A percentile compares a stretch with the other conserved stretches of the same genome.
Conservation (phyloP, 2,113 vertebrate genomes). For the Caloenas nicobarica region DNA sequence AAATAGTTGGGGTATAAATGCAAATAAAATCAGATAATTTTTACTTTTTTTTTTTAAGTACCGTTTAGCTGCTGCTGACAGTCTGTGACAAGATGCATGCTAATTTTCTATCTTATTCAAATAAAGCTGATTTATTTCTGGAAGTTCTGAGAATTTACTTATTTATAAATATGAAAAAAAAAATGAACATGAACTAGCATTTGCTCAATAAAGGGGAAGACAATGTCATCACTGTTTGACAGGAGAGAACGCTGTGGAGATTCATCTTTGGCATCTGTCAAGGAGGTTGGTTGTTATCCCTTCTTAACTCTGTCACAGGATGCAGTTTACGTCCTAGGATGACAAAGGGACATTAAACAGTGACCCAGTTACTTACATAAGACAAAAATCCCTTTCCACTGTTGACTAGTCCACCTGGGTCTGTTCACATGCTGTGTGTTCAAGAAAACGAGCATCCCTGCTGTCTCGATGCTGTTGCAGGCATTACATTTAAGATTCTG, state of each 20-base stretch:
- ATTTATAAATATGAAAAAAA: neutral
- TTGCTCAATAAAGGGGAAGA: neutral
- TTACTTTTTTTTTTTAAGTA: neutral
- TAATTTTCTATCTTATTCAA: neutral
- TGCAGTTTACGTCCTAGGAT: neutral
- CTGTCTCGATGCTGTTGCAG: neutral
- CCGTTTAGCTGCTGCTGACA: neutral
- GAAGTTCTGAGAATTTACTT: neutral
- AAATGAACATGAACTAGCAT: neutral
- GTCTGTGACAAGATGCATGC: neutral
- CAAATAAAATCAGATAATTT: neutral
- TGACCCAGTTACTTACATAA: constrained; percentile 13
- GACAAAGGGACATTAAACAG: neutral
- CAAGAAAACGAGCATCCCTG: neutral
- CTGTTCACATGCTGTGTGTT: neutral
- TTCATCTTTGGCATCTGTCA: neutral
- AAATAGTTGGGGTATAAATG: neutral
- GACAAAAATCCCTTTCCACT: neutral
- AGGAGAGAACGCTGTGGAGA: neutral
- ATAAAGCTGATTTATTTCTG: neutral
- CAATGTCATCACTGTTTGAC: neutral
- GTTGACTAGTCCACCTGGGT: neutral
- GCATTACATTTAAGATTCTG: neutral
- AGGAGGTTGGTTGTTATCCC: neutral
- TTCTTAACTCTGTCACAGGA: neutral